Evolutionary conservation across 2,797 vertebrate species (phyloP).

Genomic region (Syncerus caffer): DNA sequence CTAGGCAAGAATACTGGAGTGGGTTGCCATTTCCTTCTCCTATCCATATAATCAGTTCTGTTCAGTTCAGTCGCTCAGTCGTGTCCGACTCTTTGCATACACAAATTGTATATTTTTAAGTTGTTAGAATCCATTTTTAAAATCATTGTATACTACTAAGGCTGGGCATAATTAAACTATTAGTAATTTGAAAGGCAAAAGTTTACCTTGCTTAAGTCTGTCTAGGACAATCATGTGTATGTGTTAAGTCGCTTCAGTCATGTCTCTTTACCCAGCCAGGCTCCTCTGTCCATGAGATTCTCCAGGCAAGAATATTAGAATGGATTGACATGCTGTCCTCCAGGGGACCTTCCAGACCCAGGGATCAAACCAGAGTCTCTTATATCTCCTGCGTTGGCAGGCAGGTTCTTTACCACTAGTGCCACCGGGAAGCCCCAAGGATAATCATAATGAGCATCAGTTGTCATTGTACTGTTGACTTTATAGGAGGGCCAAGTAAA

Average conservation of each 20-base stretch:
- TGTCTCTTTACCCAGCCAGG: not conserved
- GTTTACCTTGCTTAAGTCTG: not conserved
- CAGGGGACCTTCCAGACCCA: not conserved
- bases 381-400: not conserved
- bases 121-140: not conserved
- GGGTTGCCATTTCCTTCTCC: not conserved
- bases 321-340: not conserved
- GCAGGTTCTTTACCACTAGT: not conserved
- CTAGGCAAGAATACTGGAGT: not conserved
- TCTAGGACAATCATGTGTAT: not conserved
- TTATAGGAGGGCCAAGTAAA: not conserved
- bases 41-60: too few species aligned
- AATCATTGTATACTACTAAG: not conserved
- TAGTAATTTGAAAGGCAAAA: not conserved
- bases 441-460: not conserved
- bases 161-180: not conserved
- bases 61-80: too few species aligned
- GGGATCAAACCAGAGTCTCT: not conserved
- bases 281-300: not conserved
- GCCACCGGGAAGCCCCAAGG: not conserved
- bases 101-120: not conserved
- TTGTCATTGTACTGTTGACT: not conserved
- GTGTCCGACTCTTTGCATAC: not conserved
- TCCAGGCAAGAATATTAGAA: not conserved
- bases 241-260: not conserved